Conservation (phyloP, 2,113 vertebrate species). For the Nerophis ophidion region DNA sequence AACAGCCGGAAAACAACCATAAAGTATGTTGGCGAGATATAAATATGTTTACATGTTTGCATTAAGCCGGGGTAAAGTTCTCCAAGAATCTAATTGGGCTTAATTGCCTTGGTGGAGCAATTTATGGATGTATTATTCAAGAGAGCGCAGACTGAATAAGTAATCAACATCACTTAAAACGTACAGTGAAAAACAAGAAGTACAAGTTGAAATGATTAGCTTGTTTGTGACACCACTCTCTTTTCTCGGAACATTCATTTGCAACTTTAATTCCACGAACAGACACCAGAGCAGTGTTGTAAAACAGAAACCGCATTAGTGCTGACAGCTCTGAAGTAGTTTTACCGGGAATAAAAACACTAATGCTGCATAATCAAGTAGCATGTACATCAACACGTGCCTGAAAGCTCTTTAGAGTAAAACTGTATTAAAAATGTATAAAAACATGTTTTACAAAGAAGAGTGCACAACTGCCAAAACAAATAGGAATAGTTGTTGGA, state of each 20-base stretch:
- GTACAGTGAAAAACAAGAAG: constrained; percentile 25
- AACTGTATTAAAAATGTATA: constrained; percentile 45
- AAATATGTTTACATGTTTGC: background rate
- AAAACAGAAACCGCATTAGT: constrained; percentile 37
- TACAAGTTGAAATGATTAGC: constrained; percentile 43
- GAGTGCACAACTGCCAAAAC: too few relatives aligned
- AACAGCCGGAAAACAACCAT: background rate
- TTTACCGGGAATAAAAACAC: constrained; percentile 45
- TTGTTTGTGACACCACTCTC: constrained; percentile 31
- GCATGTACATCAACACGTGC: constrained; percentile 43
- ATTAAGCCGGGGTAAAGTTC: background rate
- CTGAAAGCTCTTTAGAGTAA: constrained; percentile 43
- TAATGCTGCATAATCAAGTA: constrained; percentile 55
- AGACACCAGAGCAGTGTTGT: constrained; percentile 58
- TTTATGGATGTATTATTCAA: constrained; percentile 30
- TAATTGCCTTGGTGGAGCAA: background rate
- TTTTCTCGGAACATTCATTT: constrained; percentile 50
- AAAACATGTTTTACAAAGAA: background rate
- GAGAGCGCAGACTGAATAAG: constrained; percentile 31
- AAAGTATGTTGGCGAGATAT: background rate
- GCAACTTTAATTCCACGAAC: constrained; percentile 61
- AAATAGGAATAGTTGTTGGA: too few relatives aligned
- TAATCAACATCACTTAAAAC: constrained; percentile 35
- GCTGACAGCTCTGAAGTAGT: constrained; percentile 53
- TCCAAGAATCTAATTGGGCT: background rate